Evolutionary conservation across 2,113 vertebrate species (phyloP).

Genomic region (Corydoras sp.): DNA sequence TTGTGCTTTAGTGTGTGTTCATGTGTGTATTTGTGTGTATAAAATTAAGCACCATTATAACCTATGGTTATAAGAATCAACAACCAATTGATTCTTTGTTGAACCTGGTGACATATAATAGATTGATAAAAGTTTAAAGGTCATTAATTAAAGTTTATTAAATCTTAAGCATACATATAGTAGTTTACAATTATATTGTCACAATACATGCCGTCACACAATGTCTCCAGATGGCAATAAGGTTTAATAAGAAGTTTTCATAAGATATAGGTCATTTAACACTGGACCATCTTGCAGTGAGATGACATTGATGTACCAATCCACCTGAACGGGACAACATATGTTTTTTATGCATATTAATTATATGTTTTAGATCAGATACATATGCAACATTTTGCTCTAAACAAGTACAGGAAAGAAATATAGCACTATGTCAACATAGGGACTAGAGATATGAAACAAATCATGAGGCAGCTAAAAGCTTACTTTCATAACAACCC

Average conservation of each 20-base stretch:
- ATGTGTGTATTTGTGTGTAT: conserved; percentile 7
- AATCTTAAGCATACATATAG: conserved; percentile 10
- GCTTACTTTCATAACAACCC: neutral
- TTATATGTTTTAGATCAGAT: too few relatives aligned
- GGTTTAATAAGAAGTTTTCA: too few relatives aligned
- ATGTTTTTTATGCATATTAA: too few relatives aligned
- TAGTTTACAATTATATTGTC: too few relatives aligned
- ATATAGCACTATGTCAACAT: neutral
- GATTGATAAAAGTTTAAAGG: neutral
- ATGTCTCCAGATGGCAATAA: too few relatives aligned
- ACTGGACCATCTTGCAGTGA: too few relatives aligned
- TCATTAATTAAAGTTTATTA: conserved; percentile 37
- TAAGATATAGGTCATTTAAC: too few relatives aligned
- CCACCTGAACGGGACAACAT: too few relatives aligned
- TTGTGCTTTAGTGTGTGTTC: conserved; percentile 14
- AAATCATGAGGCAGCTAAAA: neutral
- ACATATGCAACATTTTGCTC: too few relatives aligned
- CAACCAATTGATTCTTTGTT: conserved; percentile 40
- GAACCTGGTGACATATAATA: conserved; percentile 38
- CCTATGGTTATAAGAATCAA: conserved; percentile 45
- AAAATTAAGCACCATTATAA: conserved; percentile 26
- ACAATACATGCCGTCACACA: too few relatives aligned
- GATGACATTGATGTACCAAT: too few relatives aligned
- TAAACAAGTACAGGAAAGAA: neutral
- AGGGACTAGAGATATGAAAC: neutral